These are phyloP conservation scores for Vombatus ursinus DNA, from an alignment of 2,113 vertebrate genomes.

Conservation along the genomic window DNA sequence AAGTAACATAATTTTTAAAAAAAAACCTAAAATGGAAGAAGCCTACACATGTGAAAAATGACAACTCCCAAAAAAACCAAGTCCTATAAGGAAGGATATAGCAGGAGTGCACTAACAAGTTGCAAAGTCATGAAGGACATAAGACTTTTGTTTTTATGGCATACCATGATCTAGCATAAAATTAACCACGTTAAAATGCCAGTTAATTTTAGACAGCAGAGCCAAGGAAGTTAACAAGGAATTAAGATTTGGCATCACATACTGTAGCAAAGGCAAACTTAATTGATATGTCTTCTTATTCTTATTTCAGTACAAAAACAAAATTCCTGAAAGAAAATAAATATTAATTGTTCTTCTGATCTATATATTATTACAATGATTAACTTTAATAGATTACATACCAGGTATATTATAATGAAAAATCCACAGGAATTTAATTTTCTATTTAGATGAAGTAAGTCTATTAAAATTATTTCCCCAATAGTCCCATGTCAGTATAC, in stretches of 20 bases:
- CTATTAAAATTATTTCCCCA: slow-evolving; percentile 20
- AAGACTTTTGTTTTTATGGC: slow-evolving; percentile 36
- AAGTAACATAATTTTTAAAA: neutral
- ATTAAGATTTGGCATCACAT: slow-evolving; percentile 6
- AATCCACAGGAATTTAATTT: slow-evolving; percentile 24
- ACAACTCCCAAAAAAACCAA: neutral
- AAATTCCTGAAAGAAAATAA: slow-evolving; percentile 50
- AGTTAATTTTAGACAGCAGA: slow-evolving; percentile 57
- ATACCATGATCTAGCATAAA: slow-evolving; percentile 18
- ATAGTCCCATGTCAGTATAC: neutral
- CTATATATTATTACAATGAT: slow-evolving; percentile 17
- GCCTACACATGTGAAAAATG: neutral
- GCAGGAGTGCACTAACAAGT: slow-evolving; percentile 21
- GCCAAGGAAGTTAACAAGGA: neutral
- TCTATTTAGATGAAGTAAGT: slow-evolving; percentile 38
- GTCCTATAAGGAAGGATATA: neutral
- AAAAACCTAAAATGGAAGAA: neutral
- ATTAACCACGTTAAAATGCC: slow-evolving; percentile 48
- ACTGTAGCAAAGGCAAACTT: slow-evolving; percentile 37
- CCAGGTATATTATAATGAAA: neutral
- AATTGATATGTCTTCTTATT: slow-evolving; percentile 41
- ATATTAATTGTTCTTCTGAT: slow-evolving; percentile 45
- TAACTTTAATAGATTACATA: slow-evolving; percentile 3
- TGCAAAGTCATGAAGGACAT: slow-evolving; percentile 35
- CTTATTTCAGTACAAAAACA: slow-evolving; percentile 44